A percentile compares a stretch with the other conserved stretches of the same genome.
Conservation (phyloP, 2,888 invertebrate genomes). For the Drosophila rellima region DNA sequence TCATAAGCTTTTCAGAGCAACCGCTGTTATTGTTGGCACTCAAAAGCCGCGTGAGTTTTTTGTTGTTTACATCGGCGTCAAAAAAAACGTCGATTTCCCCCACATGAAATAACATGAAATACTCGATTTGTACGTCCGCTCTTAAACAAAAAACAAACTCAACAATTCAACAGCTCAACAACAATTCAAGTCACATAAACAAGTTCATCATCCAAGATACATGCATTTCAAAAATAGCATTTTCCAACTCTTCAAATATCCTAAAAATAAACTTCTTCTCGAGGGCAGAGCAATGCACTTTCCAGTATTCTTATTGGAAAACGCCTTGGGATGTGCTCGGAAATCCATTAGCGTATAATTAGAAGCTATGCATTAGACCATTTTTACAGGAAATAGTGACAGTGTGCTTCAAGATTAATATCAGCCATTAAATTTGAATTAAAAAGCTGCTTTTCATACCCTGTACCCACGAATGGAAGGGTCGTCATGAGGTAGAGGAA, state of each 20-base stretch:
- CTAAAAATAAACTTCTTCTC: constrained; percentile 49
- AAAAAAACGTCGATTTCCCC: constrained; percentile 14
- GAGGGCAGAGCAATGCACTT: constrained; percentile 69
- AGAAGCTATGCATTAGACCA: constrained; percentile 26
- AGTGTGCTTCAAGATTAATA: constrained; percentile 22
- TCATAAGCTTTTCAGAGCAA: constrained; percentile 38
- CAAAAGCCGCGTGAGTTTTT: constrained; percentile 20
- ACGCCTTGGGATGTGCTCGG: constrained; percentile 27
- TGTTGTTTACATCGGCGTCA: constrained; percentile 32
- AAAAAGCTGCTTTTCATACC: constrained; percentile 2
- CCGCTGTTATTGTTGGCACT: constrained; percentile 35
- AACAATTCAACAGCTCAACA: constrained; percentile 29
- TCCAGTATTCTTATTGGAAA: constrained; percentile 33
- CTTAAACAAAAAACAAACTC: constrained; percentile 23
- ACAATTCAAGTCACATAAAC: constrained; percentile 39
- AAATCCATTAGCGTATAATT: constrained; percentile 54
- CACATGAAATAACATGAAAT: constrained; percentile 27
- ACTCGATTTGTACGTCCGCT: constrained; percentile 31
- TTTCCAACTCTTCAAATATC: constrained; percentile 49
- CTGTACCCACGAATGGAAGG: not conserved
- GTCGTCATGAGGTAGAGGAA: not conserved
- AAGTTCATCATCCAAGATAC: constrained; percentile 45
- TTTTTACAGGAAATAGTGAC: constrained; percentile 50
- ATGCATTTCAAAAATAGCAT: constrained; percentile 62
- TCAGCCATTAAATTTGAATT: constrained; percentile 4